Conservation (phyloP, 2,888 invertebrate species). For the Blastobasis lacticolella region DNA sequence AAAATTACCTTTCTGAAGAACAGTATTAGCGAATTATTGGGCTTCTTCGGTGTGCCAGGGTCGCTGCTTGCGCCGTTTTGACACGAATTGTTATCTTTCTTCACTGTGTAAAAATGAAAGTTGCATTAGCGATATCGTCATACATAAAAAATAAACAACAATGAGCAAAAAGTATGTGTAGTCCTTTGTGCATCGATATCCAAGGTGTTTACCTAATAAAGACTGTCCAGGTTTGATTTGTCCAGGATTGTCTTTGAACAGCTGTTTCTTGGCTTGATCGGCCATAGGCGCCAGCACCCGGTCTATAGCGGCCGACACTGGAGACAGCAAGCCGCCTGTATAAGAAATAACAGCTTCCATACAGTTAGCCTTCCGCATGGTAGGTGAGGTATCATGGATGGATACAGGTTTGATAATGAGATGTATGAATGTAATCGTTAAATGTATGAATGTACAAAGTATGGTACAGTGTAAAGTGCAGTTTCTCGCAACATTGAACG, state of each 20-base stretch:
- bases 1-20: conserved; percentile 88
- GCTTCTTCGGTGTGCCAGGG: conserved; percentile 50
- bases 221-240: conserved; percentile 70
- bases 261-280: conserved; percentile 63
- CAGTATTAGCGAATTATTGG: conserved; percentile 69
- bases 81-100: conserved; percentile 8
- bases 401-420: no score
- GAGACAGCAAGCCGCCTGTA: conserved; percentile 63
- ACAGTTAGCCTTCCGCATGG: no score
- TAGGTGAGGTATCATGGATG: no score
- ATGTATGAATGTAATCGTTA: no score
- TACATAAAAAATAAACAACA: no score
- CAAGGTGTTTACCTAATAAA: conserved; percentile 45
- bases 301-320: conserved; percentile 73
- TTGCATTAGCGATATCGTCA: no score
- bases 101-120: conserved; percentile 31
- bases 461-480: no score
- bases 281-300: conserved; percentile 79
- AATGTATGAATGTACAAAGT: no score
- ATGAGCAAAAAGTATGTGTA: no score
- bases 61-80: conserved; percentile 28
- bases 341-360: not conserved
- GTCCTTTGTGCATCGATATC: not conserved
- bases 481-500: no score
- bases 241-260: conserved; percentile 33